These are phyloP conservation scores for Drosophila differens DNA, from an alignment of 2,888 invertebrate genomes.

Conservation along the genomic window DNA sequence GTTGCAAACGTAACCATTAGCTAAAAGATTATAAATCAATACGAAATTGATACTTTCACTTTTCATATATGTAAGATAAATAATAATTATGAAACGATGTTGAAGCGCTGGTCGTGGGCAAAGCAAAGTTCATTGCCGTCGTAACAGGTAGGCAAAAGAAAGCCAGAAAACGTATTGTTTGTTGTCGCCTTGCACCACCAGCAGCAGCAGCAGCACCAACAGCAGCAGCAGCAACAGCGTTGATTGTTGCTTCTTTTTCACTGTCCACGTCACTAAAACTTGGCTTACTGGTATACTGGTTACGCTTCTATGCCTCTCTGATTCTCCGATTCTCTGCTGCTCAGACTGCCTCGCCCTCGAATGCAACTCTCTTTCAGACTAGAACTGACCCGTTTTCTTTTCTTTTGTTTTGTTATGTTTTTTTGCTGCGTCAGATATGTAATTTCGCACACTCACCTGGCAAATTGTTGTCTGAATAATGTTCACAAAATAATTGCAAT, in stretches of 20 bases:
- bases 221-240: background rate
- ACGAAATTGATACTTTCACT: constrained; percentile 61
- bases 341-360: constrained; percentile 26
- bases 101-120: constrained; percentile 19
- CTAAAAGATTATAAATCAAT: constrained; percentile 16
- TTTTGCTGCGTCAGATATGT: constrained; percentile 50
- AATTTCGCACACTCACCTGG: constrained; percentile 62
- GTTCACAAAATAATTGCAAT: constrained; percentile 31
- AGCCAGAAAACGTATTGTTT: constrained; percentile 46
- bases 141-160: constrained; percentile 60
- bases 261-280: constrained; percentile 76
- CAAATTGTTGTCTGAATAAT: constrained; percentile 31
- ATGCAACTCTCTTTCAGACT: constrained; percentile 47
- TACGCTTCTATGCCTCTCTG: constrained; percentile 63
- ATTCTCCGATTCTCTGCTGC: constrained; percentile 11
- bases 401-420: constrained; percentile 44
- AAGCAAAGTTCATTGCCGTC: constrained; percentile 70
- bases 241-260: constrained; percentile 27
- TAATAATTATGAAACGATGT: constrained; percentile 63
- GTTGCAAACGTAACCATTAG: constrained; percentile 25
- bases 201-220: background rate
- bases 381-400: constrained; percentile 68
- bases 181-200: constrained; percentile 3
- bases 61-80: constrained; percentile 26
- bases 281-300: constrained; percentile 52